Evolutionary conservation across 1,140 invertebrate genomes (phyloP).

Genomic region (Apolygus lucorum): DNA sequence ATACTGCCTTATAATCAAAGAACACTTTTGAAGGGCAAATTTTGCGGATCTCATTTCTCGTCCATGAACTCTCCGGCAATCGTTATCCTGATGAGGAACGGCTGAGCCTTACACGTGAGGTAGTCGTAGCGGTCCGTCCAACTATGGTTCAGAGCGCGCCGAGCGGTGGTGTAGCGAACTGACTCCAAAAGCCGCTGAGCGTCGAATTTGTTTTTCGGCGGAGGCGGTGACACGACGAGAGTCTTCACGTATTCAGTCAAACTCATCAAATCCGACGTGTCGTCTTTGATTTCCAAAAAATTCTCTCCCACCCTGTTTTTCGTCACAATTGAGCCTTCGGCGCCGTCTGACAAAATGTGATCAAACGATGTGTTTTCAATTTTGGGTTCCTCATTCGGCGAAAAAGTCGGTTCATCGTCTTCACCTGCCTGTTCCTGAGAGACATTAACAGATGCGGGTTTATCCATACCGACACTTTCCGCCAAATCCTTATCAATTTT

Average conservation of each 20-base stretch:
- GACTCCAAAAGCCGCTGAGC: slow-evolving; percentile 11
- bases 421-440: background rate
- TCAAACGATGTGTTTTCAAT: slow-evolving; percentile 8
- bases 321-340: background rate
- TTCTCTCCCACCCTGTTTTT: background rate
- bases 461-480: background rate
- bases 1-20: background rate
- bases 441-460: background rate
- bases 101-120: slow-evolving; percentile 22
- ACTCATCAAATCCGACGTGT: background rate
- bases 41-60: slow-evolving; percentile 5
- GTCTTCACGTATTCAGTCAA: slow-evolving; percentile 11
- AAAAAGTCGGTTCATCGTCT: slow-evolving; percentile 16
- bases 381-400: background rate
- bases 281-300: background rate
- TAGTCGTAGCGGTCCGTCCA: slow-evolving; percentile 9
- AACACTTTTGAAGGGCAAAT: background rate
- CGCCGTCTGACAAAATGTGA: background rate
- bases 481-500: background rate
- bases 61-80: slow-evolving; percentile 25
- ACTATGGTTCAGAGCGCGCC: background rate
- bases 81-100: slow-evolving; percentile 21
- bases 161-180: background rate
- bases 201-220: slow-evolving; percentile 10
- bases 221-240: background rate